These are phyloP conservation scores for Tenodera sinensis DNA, from an alignment of 2,888 invertebrate species.

Conservation along the genomic window DNA sequence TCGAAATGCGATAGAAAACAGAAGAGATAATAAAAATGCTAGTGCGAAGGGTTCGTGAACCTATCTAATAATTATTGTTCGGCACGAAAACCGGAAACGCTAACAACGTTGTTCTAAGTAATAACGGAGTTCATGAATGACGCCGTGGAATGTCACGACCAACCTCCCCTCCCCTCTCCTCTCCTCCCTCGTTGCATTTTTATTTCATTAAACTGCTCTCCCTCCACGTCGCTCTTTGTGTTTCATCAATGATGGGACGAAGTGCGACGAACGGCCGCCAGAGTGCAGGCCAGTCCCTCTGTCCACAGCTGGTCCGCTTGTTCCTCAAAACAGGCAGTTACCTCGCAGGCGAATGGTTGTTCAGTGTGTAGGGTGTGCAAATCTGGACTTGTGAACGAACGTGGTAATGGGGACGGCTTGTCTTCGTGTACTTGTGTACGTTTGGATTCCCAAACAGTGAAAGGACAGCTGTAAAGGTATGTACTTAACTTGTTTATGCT, in stretches of 20 bases:
- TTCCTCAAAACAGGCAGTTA: not conserved
- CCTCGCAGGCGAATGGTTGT: not conserved
- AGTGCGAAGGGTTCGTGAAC: not conserved
- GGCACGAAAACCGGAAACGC: not conserved
- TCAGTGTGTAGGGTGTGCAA: not conserved
- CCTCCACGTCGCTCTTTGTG: not conserved
- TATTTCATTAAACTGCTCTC: not conserved
- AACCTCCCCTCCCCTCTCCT: not conserved
- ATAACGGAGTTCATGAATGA: not conserved
- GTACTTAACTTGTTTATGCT: not conserved
- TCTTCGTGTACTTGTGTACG: not conserved
- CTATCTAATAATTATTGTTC: not conserved
- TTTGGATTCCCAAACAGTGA: not conserved
- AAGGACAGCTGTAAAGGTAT: not conserved
- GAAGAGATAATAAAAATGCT: not conserved
- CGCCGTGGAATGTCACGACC: not conserved
- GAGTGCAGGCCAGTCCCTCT: not conserved
- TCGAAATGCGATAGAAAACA: too few species aligned
- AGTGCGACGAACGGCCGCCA: not conserved
- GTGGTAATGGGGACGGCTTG: not conserved
- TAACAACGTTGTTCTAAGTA: not conserved
- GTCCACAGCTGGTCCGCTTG: not conserved
- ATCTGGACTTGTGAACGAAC: not conserved
- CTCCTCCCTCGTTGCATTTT: not conserved
- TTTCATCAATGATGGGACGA: not conserved